A percentile compares a stretch with the other conserved stretches of the same genome.
phyloP scores from a whole-genome alignment of 2,113 vertebrate species.

The Zosterops borbonicus region DNA sequence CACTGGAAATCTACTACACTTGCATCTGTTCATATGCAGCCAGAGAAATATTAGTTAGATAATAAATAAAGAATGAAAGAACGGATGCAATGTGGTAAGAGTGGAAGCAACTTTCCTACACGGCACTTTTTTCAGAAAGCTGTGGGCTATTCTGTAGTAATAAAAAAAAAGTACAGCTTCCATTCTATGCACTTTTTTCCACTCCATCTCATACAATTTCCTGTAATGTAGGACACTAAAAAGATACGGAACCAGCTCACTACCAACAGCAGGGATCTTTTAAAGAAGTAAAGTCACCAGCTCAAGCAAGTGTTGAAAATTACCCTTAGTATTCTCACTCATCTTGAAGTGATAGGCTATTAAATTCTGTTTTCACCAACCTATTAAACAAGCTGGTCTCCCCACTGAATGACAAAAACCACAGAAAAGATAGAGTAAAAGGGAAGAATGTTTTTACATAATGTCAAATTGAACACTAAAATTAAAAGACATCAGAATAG shows the following conservation, averaged over 20 bases:
- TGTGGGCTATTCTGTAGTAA: rapidly evolving
- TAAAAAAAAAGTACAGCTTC: not conserved
- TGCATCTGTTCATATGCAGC: not conserved
- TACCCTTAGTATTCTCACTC: not conserved
- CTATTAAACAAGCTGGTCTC: not conserved
- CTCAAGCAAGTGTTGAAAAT: not conserved
- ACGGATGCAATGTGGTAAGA: not conserved
- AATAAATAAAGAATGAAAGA: not conserved
- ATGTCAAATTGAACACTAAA: not conserved
- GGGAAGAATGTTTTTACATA: not conserved
- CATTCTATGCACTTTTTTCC: not conserved
- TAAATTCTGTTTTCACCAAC: not conserved
- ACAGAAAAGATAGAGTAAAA: not conserved
- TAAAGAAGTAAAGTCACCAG: not conserved
- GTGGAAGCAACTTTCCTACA: not conserved
- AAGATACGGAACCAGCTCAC: not conserved
- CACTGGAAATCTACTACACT: not conserved
- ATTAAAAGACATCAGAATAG: not conserved
- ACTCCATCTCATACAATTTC: not conserved
- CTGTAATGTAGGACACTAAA: not conserved
- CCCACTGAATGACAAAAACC: not conserved
- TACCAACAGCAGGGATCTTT: not conserved
- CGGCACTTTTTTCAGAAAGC: not conserved
- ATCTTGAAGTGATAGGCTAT: not conserved
- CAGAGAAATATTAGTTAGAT: not conserved